Base-by-base conservation (phyloP, 2,113 vertebrate genomes). In the Helogale parvula region DNA sequence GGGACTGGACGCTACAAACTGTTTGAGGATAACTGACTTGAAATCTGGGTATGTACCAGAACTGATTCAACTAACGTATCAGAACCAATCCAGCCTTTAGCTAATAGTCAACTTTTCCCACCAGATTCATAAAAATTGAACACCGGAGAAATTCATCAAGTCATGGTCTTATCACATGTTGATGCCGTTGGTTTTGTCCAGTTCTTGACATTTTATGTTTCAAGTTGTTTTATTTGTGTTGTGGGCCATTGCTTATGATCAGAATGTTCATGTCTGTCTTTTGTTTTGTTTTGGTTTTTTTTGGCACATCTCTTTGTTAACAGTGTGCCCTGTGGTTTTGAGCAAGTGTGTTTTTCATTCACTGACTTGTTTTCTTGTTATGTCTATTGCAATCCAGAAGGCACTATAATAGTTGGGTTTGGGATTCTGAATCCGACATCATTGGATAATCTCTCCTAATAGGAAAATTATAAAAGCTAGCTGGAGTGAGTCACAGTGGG, bases 1-100 rank as follows among this genome's bases (percentile, higher is more conserved):
- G 52, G 99, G 99, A 83, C 98, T 99, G 94, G 99, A 99, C 98
- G 99, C 99, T 88, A 99, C 99, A 2, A 99, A 99, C 98, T 99
- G 99, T 98, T 99, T 99, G 96, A 99, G 99, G 92, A 99, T 99
- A 98, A 99, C 99, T 71, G 99, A 99, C 98, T 99, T 99, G 96
- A 99, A 99, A 98, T 99, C 99, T 60, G 99, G 99, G 99, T 99
- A 98, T 99, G 99, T 98, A 95, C 68, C 41, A 82, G 68, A 97
- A 86, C 69, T 89, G 52, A 65, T 96, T 41, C 52, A 93, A 97
- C 93, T 23, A 38, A 15, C n/a, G 35, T 8, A 14, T 54, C 16
- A 66, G 71, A 89, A n/a, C 33, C 57, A 85, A 11, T 86, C 31
- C 47, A 94, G 35, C 38, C 80, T 92, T 82, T 83, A 38, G 25